Conservation (phyloP, 2,888 invertebrate species). For the Amblyjoppa fuscipennis region DNA sequence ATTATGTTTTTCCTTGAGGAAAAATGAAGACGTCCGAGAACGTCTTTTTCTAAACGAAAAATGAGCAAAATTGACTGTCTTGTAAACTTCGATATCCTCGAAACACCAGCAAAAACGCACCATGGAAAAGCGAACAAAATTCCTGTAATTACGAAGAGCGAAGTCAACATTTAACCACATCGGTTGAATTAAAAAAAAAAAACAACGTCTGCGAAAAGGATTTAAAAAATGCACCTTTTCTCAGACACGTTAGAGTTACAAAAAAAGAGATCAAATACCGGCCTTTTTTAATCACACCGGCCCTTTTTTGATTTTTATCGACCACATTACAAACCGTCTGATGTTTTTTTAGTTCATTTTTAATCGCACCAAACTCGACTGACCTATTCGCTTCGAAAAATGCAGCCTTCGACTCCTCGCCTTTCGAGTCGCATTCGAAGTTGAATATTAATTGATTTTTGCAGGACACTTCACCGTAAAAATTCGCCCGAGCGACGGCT, state of each 20-base stretch:
- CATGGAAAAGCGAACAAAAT: too few species aligned
- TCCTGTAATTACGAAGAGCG: too few species aligned
- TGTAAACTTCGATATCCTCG: too few species aligned
- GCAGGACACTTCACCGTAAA: background rate
- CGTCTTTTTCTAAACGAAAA: too few species aligned
- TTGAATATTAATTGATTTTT: background rate
- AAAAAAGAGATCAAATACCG: background rate
- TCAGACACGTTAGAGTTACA: background rate
- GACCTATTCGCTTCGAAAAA: background rate
- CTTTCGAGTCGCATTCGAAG: background rate
- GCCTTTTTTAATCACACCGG: background rate
- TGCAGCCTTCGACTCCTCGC: background rate
- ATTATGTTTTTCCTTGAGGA: background rate
- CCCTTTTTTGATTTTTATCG: background rate
- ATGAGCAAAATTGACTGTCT: background rate
- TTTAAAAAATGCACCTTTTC: background rate
- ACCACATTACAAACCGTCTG: background rate
- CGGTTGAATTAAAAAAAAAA: too few species aligned
- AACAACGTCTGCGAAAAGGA: too few species aligned
- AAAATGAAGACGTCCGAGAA: background rate
- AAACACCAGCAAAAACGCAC: too few species aligned
- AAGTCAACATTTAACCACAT: too few species aligned
- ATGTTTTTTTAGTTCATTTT: background rate
- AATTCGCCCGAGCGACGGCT: background rate
- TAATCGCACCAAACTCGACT: background rate